Conservation (phyloP, 1,140 invertebrate genomes). For the Ostrea edulis region DNA sequence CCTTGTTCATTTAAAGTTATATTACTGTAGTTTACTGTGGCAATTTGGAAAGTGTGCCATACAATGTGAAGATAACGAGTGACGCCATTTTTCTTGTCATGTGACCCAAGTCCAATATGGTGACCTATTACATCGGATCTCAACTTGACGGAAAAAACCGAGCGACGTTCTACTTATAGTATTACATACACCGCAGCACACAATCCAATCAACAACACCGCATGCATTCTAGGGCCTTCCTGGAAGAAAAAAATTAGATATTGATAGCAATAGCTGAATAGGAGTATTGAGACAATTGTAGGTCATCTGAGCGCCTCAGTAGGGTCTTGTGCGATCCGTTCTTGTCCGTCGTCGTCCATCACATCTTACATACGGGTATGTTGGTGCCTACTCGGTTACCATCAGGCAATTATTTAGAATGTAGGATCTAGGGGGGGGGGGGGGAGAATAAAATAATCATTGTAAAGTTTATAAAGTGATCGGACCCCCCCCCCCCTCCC, state of each 20-base stretch:
- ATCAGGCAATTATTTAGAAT: too few relatives aligned
- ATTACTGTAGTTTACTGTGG: too few relatives aligned
- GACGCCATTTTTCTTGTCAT: background rate
- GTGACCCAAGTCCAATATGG: background rate
- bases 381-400: too few relatives aligned
- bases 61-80: background rate
- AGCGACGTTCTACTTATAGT: background rate
- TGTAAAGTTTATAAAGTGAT: too few relatives aligned
- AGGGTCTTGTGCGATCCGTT: too few relatives aligned
- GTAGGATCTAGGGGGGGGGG: too few relatives aligned
- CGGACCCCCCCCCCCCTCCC: too few relatives aligned
- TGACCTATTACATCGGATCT: background rate
- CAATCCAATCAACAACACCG: background rate
- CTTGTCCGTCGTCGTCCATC: too few relatives aligned
- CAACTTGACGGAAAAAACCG: background rate
- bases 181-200: conserved; percentile 6
- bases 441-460: too few relatives aligned
- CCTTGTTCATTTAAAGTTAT: too few relatives aligned
- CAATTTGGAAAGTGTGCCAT: background rate
- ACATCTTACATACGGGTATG: too few relatives aligned
- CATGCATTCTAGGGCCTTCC: background rate
- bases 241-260: background rate
- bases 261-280: too few relatives aligned
- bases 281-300: background rate
- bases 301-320: background rate